Base-by-base conservation (phyloP, 2,113 vertebrate species). In the Spea multiplicata region DNA sequence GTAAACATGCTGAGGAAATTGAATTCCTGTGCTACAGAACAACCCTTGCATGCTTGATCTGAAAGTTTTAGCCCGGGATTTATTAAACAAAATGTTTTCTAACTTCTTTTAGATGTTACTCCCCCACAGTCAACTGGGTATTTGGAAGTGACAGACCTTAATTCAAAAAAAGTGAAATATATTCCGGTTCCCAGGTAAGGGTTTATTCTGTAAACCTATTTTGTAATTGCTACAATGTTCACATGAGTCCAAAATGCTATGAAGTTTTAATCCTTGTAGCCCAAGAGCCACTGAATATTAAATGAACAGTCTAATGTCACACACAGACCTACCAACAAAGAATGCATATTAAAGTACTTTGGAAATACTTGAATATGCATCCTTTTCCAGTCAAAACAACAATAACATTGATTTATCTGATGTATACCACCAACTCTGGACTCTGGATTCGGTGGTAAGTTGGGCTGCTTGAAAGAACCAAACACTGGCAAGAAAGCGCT, bases 131-230 rank as follows among this genome's bases (percentile, higher is more conserved):
- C 92, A 16, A 90, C 95, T 70, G 96, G 94, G 7, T 98, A 95
- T 84, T 88, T 99, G 90, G 97, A 99, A 89, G 94, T 99, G 83
- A 94, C 95, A 3, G 97, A 99, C 83, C 92, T 99, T 74, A 97
- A 90, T 84, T 91, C 94, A 67, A 99, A 99, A 85, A 98, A 94
- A 87, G 86, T 99, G 68, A 96, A 96, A 88, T 99, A 98, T 67
- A 93, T 99, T 83, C 92, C 97, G 47, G 87, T 99, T 73, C 96
- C 96, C 3, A 93, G 95, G 97, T 99, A 93, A 92, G 67, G 14
- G 1, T 48, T 64, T 62, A 10, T 12, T 71, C 8, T 47, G 30
- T 14, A 30, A 8, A 5, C 17, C 1, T 46, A n/a, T 67, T 69
- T 45, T 70, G 8, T 6, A n/a, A 8, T 49, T 9, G 47, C 44